These are phyloP conservation scores for Hycleus phaleratus DNA, from an alignment of 1,140 invertebrate species.

Conservation along the genomic window DNA sequence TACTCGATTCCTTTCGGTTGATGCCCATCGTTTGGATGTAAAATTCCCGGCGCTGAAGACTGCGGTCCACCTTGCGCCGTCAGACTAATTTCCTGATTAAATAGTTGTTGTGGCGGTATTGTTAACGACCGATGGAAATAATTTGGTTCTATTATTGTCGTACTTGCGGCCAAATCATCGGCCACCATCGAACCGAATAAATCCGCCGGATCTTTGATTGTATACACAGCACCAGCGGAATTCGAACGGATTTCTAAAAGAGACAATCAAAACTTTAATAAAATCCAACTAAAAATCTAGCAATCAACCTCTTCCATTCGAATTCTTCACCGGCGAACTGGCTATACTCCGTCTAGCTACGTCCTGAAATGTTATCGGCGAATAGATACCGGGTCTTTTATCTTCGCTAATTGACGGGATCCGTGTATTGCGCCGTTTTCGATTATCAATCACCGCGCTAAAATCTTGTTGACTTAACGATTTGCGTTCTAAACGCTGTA, in stretches of 20 bases:
- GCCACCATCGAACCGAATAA: conserved; percentile 31
- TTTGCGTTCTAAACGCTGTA: conserved; percentile 41
- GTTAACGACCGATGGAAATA: background rate
- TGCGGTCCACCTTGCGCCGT: background rate
- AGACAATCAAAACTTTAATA: background rate
- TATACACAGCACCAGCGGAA: conserved; percentile 49
- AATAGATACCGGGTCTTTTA: conserved; percentile 54
- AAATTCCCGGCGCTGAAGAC: conserved; percentile 11
- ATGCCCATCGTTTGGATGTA: background rate
- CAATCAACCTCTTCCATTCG: conserved; percentile 41
- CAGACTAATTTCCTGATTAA: conserved; percentile 7
- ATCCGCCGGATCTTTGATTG: conserved; percentile 25
- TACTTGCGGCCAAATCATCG: conserved; percentile 5
- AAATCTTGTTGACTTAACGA: conserved; percentile 33
- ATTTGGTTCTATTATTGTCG: background rate
- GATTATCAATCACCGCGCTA: background rate
- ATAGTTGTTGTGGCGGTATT: conserved; percentile 3
- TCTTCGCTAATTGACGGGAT: conserved; percentile 11
- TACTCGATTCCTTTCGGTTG: background rate
- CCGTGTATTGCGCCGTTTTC: background rate
- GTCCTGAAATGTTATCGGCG: conserved; percentile 77
- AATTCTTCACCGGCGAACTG: conserved; percentile 57
- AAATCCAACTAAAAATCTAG: background rate
- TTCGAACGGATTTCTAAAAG: conserved; percentile 49
- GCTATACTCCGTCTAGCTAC: conserved; percentile 65